Evolutionary conservation across 2,888 invertebrate species (phyloP).

Genomic region (Aricia artaxerxes): DNA sequence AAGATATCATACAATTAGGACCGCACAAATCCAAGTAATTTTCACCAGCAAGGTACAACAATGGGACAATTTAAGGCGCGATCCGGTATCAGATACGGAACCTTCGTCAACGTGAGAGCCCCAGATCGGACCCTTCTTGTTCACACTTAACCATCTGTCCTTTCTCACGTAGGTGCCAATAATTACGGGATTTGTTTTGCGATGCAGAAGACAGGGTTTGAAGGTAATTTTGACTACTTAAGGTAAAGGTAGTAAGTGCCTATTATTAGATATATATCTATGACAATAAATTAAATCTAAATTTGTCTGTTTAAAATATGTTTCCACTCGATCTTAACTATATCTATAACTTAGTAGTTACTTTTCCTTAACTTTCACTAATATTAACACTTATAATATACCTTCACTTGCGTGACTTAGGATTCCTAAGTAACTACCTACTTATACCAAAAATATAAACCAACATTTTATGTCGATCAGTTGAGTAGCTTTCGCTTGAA

Average conservation of each 20-base stretch:
- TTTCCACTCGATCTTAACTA: too few relatives aligned
- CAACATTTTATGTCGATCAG: too few relatives aligned
- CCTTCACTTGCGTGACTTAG: too few relatives aligned
- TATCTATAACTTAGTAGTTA: too few relatives aligned
- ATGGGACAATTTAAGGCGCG: slow-evolving; percentile 6
- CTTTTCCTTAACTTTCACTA: too few relatives aligned
- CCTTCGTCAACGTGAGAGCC: slow-evolving; percentile 7
- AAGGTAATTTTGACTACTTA: not conserved
- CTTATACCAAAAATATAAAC: too few relatives aligned
- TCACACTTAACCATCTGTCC: not conserved
- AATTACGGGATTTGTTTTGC: not conserved
- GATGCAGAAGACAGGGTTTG: not conserved
- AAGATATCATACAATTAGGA: not conserved
- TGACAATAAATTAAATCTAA: too few relatives aligned
- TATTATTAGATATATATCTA: too few relatives aligned
- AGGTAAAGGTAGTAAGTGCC: not conserved
- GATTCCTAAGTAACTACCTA: too few relatives aligned
- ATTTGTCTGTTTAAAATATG: too few relatives aligned
- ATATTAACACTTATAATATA: too few relatives aligned
- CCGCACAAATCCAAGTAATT: not conserved
- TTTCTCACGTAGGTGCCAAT: not conserved
- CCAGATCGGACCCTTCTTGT: not conserved
- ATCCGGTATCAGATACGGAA: slow-evolving; percentile 10
- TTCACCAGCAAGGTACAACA: slow-evolving; percentile 9
- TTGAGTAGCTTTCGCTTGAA: too few relatives aligned